phyloP scores from a whole-genome alignment of 2,888 invertebrate genomes.

The Conistra vaccinii region DNA sequence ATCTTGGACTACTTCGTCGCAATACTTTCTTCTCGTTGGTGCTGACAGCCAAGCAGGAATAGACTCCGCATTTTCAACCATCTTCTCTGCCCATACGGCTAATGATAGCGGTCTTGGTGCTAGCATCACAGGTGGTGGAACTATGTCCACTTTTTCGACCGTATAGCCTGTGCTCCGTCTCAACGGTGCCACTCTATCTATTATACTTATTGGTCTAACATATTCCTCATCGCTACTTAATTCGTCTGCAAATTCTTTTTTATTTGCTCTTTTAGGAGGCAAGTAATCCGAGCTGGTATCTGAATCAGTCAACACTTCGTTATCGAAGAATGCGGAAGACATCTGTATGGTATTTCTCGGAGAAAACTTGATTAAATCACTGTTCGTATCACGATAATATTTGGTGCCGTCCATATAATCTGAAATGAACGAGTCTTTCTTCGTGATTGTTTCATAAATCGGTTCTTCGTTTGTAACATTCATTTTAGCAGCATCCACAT shows the following conservation, averaged over 20 bases:
- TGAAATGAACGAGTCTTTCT: conserved; percentile 68
- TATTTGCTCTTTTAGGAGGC: conserved; percentile 63
- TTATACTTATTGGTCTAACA: conserved; percentile 81
- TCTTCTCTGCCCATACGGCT: conserved; percentile 87
- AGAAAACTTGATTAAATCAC: conserved; percentile 85
- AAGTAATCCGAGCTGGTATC: conserved; percentile 82
- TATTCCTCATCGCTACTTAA: conserved; percentile 85
- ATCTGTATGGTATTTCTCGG: conserved; percentile 72
- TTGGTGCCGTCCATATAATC: conserved; percentile 65
- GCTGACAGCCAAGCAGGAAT: conserved; percentile 89
- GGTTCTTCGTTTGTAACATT: conserved; percentile 70
- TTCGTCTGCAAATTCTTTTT: conserved; percentile 58
- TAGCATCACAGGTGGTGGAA: conserved; percentile 87
- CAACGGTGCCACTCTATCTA: conserved; percentile 83
- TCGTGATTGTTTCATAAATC: conserved; percentile 77
- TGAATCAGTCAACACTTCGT: conserved; percentile 73
- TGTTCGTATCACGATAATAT: conserved; percentile 68
- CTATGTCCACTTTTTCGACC: conserved; percentile 84
- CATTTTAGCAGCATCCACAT: conserved; percentile 57
- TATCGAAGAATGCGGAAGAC: conserved; percentile 75
- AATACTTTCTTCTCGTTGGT: conserved; percentile 84
- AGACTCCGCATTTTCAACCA: conserved; percentile 90
- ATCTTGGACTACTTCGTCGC: conserved; percentile 78
- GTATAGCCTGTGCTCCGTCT: conserved; percentile 78
- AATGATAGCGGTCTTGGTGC: conserved; percentile 85